A percentile compares a stretch with the other conserved stretches of the same genome.
Conservation (phyloP, 2,797 vertebrate genomes). For the Anguilla obscura region DNA sequence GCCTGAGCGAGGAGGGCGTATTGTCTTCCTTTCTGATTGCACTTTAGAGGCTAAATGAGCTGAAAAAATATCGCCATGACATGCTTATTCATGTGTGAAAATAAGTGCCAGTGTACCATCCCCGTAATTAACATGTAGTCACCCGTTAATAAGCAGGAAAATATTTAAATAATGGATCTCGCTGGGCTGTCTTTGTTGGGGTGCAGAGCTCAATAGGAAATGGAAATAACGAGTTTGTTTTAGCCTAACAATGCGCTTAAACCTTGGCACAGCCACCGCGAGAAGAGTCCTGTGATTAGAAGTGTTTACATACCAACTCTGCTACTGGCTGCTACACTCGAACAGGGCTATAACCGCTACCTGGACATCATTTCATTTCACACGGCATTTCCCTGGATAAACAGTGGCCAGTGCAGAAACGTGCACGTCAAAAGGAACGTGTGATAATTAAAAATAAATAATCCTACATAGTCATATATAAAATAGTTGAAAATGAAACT, state of each 20-base stretch:
- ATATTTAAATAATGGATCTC: conserved; percentile 56
- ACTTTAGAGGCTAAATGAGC: conserved; percentile 63
- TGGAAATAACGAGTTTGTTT: conserved; percentile 61
- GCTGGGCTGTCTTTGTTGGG: conserved; percentile 53
- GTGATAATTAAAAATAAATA: background rate
- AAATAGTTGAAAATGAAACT: background rate
- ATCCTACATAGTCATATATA: background rate
- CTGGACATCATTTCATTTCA: conserved; percentile 16
- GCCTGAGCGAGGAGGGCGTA: conserved; percentile 60
- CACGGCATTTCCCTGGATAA: background rate
- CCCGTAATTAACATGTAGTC: conserved; percentile 71
- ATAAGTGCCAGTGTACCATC: conserved; percentile 64
- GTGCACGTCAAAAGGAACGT: background rate
- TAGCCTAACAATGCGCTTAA: conserved; percentile 50
- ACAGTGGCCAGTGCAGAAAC: background rate
- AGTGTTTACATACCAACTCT: conserved; percentile 14
- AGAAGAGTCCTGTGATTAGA: background rate
- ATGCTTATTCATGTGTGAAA: conserved; percentile 79
- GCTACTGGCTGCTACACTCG: background rate
- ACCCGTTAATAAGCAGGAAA: conserved; percentile 64
- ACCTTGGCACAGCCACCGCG: background rate
- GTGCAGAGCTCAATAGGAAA: conserved; percentile 56
- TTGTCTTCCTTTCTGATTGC: conserved; percentile 63
- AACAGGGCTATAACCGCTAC: background rate
- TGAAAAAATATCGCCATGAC: conserved; percentile 74